A percentile compares a stretch with the other conserved stretches of the same genome.
Evolutionary conservation across 2,888 invertebrate species (phyloP).

Genomic region (Heteromyza rotundicornis): DNA sequence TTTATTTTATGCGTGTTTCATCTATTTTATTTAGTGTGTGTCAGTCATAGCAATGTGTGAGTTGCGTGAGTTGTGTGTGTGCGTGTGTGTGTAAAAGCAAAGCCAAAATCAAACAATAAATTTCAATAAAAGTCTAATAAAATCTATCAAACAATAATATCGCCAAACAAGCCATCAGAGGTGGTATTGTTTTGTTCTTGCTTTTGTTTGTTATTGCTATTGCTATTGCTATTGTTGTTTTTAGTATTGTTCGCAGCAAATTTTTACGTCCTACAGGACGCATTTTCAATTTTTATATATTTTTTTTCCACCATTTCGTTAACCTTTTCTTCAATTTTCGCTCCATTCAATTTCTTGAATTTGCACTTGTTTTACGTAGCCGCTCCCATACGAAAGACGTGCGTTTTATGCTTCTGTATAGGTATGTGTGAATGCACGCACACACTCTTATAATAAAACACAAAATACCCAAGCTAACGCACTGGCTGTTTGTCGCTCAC

Average conservation of each 20-base stretch:
- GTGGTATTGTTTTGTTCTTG: not conserved
- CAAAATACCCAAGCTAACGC: no score
- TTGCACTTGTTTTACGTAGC: not conserved
- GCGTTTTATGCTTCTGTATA: not conserved
- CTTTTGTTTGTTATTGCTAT: not conserved
- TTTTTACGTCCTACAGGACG: not conserved
- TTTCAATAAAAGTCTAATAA: slow-evolving; percentile 46
- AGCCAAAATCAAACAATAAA: slow-evolving; percentile 43
- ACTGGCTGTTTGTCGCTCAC: no score
- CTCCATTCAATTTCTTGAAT: not conserved
- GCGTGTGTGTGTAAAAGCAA: slow-evolving; percentile 31
- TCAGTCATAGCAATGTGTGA: slow-evolving; percentile 32
- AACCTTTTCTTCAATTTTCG: slow-evolving; percentile 6
- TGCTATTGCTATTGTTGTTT: not conserved
- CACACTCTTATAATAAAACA: no score
- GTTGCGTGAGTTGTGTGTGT: slow-evolving; percentile 3
- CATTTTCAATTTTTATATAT: not conserved
- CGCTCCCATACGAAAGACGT: not conserved
- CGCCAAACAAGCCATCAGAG: not conserved
- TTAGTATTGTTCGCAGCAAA: not conserved
- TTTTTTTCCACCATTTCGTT: not conserved
- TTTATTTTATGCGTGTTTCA: slow-evolving; percentile 4
- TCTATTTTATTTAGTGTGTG: slow-evolving; percentile 18
- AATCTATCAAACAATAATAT: slow-evolving; percentile 31
- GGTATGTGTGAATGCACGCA: not conserved